Evolutionary conservation across 2,888 invertebrate species (phyloP), one percentile per base, ranked within the genome.

Genomic region (Ectemnius continuus): DNA sequence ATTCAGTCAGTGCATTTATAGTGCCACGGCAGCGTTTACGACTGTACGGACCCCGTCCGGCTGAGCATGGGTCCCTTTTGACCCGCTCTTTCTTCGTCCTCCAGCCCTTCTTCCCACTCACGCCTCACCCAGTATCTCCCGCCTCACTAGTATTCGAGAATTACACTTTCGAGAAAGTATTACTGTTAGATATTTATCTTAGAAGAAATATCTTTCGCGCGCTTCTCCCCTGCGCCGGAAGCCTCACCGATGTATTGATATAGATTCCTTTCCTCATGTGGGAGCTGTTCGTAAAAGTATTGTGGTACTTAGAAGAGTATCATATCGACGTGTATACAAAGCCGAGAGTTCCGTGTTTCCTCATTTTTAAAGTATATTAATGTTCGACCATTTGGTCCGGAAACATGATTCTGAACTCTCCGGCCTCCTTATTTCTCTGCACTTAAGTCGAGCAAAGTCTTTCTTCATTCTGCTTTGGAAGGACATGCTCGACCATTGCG

Each of bases 121-220:
- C 36, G 11, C 5, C 36, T 1, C 36, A 36, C 5, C 36, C 8
- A 0, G 11, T 36, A 36, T 11, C 11, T 36, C 36, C 4, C 4
- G 36, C 36, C 11, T 11, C 61, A 69, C 59, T 80, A 79, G 77
- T 81, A 82, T 80, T 81, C 74, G 66, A 71, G 67, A 65, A 58
- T 47, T 58, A 70, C 75, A 73, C 78, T 67, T 72, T 67, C 67
- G 75, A 78, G 76, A 83, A 84, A 84, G 84, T 84, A 84, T 84
- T 84, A 84, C 77, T 73, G 72, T 78, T 80, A 76, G 74, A 74
- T 82, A 81, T 83, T 80, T 80, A 81, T 70, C 67, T 68, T 76
- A 79, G 76, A 63, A 36, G 63, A 64, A 67, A 56, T 60, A 72
- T 67, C 71, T 68, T 67, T 58, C 64, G 67, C 66, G 64, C 69